Percentiles rank a stretch among this genome's conserved stretches.
These are phyloP conservation scores for Hydropsyche tenuis DNA, from an alignment of 1,140 invertebrate genomes.

Conservation along the genomic window DNA sequence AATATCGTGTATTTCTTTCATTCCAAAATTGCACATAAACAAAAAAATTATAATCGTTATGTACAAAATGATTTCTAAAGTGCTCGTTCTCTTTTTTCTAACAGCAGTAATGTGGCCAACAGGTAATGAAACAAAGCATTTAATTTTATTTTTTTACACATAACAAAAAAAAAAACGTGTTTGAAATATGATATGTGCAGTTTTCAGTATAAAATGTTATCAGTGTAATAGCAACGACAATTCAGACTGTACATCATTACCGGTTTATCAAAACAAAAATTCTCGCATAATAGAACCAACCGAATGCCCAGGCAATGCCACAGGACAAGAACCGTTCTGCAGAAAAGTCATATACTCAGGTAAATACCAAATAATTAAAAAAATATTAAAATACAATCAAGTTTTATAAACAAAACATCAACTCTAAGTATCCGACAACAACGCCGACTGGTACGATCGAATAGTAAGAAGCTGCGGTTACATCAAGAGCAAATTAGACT, in stretches of 20 bases:
- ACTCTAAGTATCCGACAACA: background rate
- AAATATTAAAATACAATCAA: background rate
- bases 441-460: background rate
- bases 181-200: background rate
- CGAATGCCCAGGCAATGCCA: constrained; percentile 24
- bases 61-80: background rate
- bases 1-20: no score
- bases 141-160: no score
- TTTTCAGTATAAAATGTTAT: constrained; percentile 1
- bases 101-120: background rate
- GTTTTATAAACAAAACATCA: background rate
- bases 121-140: no score
- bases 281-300: constrained; percentile 7
- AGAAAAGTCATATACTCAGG: constrained; percentile 33
- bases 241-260: constrained; percentile 56
- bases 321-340: constrained; percentile 36
- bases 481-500: background rate
- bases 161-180: background rate
- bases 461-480: constrained; percentile 35
- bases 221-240: constrained; percentile 57
- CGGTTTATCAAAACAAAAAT: constrained; percentile 49
- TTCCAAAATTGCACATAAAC: no score
- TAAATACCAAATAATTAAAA: background rate
- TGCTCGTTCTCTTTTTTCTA: background rate
- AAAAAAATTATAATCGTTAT: no score